Evolutionary conservation across 2,113 vertebrate species (phyloP), one percentile per base, ranked within the genome.

Genomic region (Apus apus): DNA sequence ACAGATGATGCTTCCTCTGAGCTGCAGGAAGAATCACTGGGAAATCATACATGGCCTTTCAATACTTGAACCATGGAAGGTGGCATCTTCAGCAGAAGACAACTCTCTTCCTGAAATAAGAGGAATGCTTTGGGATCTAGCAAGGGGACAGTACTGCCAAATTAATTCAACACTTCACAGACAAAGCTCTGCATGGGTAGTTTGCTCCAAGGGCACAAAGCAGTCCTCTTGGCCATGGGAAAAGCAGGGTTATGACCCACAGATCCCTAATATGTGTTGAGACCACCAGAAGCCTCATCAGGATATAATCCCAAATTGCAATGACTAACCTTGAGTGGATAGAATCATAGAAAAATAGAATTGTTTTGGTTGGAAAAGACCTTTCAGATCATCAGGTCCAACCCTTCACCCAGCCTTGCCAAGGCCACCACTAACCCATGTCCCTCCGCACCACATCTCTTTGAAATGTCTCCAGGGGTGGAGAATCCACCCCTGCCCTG

Each of bases 241-340:
- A 75, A 87, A 67, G 18, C 40, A 66, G 36, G n/a, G 9, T 36
- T 1, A 7, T 6, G 38, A 38, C 29, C 23, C 38, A 29, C 7
- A 46, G 23, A 1, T 3, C 19, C 30, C 30, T 25, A 14, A 0
- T 6, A 3, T 10, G 5, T 15, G 30, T 34, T 64, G 56, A 73
- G 23, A 50, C 30, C 70, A 53, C 1, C 40, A 38, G 38, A 38
- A 38, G 38, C 38, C 38, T 38, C 38, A 38, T 10, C 38, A 46
- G 26, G 58, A 29, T 51, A 3, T 22, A 25, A 25, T 13, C 50
- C 11, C 50, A 51, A 51, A 51, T 51, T 51, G 50, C 50, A 51
- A 23, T 13, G 50, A 25, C 23, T 51, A 22, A 25, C 50, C 23
- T 51, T 22, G 50, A 22, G 23, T 12, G 9, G 40, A 18, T 46